Evolutionary conservation across 2,113 vertebrate genomes (phyloP).

Genomic region (Cochlearius cochlearius): DNA sequence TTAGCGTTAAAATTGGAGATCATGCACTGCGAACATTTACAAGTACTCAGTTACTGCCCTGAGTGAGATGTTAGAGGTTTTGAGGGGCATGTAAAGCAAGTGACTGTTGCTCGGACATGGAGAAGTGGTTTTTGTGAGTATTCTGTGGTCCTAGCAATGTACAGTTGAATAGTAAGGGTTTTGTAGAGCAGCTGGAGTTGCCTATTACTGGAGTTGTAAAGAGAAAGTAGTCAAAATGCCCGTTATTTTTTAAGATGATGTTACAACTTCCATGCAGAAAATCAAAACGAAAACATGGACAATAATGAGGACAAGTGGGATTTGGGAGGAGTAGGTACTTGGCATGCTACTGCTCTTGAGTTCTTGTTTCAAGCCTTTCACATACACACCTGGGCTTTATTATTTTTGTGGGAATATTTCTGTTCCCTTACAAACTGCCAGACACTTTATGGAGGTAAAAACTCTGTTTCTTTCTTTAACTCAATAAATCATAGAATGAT

Average conservation of each 20-base stretch:
- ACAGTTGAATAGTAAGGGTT: neutral
- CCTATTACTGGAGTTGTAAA: neutral
- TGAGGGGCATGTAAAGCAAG: neutral
- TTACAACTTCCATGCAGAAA: neutral
- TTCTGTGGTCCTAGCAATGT: neutral
- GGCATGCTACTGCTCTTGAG: neutral
- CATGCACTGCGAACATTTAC: fast-evolving
- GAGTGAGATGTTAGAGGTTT: neutral
- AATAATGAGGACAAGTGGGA: neutral
- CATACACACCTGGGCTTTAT: neutral
- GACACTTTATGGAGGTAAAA: neutral
- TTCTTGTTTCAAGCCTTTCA: neutral
- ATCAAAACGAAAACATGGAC: neutral
- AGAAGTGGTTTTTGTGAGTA: neutral
- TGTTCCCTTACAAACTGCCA: neutral
- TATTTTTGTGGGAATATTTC: neutral
- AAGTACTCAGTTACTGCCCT: neutral
- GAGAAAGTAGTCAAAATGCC: neutral
- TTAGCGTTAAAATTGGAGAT: neutral
- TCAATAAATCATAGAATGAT: neutral
- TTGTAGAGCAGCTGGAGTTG: neutral
- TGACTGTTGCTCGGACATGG: neutral
- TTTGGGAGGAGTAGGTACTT: neutral
- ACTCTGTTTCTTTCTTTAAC: neutral
- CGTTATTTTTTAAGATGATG: neutral